Base-by-base conservation (phyloP, 2,113 vertebrate genomes). In the Panthera uncia region DNA sequence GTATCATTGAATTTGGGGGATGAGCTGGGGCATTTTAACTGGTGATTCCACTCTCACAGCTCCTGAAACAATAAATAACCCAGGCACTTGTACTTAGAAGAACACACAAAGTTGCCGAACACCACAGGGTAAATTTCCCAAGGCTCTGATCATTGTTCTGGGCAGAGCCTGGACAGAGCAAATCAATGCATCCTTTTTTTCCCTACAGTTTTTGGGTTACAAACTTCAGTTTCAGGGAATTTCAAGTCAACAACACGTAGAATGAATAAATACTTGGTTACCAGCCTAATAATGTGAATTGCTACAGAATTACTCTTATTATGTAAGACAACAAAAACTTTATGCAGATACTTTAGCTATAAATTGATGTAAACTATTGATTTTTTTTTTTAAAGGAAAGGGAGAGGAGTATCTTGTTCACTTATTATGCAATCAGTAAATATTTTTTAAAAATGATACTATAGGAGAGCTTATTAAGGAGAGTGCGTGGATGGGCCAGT, bases 331-430 rank as follows among this genome's bases (percentile, higher is more conserved):
- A 97, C 97, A 97, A 98, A 98, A 97, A 98, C 97, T 98, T 98
- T 99, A 99, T 99, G 98, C 98, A 99, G 99, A 99, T 98, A 97
- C 98, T 98, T 98, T 98, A 99, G 97, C 97, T 98, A 98, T 98
- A 98, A 98, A 98, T 97, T 81, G 94, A 98, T 98, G 98, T 50
- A 94, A 97, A 98, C 98, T 98, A 97, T 63, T 95, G 69, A 98
- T 83, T 52, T 98, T 98, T 45, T 96, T 97, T 96, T 97, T 96
- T 71, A 85, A 98, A 98, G 96, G 80, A 96, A 97, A 78, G 83
- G 79, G 95, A 92, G 96, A 98, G 95, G 85, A 96, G 79, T 98
- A 89, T 98, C 97, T 97, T 91, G 94, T 97, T 98, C 86, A 85
- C 48, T 98, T 98, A 92, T 98, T 99, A 99, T 99, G 98, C 99